phyloP scores from a whole-genome alignment of 2,888 invertebrate genomes.

The Proisotoma minuta region DNA sequence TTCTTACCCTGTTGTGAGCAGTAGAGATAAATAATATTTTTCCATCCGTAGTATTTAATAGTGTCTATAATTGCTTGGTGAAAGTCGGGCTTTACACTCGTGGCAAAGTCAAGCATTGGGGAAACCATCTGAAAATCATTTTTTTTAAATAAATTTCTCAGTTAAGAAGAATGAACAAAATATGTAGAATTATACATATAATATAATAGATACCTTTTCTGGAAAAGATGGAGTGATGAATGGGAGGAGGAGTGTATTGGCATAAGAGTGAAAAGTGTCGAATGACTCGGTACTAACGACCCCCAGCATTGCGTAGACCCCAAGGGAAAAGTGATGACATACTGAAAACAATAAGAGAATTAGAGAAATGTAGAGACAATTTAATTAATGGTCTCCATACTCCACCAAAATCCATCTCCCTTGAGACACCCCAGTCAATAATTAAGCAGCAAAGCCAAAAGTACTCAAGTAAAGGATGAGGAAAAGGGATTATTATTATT shows the following conservation, averaged over 20 bases:
- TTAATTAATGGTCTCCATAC: no score
- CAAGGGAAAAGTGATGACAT: conserved; percentile 82
- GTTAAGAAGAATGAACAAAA: no score
- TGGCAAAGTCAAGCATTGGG: conserved; percentile 69
- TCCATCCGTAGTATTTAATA: conserved; percentile 81
- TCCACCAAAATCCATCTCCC: no score
- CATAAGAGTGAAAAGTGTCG: conserved; percentile 87
- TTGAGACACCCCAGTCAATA: no score
- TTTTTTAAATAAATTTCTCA: no score
- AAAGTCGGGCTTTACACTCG: conserved; percentile 92
- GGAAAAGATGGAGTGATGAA: conserved; percentile 92
- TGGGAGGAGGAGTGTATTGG: conserved; percentile 92
- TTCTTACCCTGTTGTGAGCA: conserved; percentile 82
- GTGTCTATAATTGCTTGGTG: conserved; percentile 92
- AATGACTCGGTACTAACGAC: conserved; percentile 91
- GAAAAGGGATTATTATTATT: no score
- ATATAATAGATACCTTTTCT: conserved; percentile 85
- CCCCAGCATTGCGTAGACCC: conserved; percentile 83
- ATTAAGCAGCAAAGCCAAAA: no score
- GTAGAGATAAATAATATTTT: conserved; percentile 81
- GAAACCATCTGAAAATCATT: conserved; percentile 46
- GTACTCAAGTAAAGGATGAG: no score
- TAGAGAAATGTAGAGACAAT: no score
- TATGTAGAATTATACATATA: no score
- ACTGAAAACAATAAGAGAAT: conserved; percentile 56